Evolutionary conservation across 92 coral and sea anemone genomes (phyloP), one percentile per base, ranked within the genome.

Genomic region (Montipora capitata): DNA sequence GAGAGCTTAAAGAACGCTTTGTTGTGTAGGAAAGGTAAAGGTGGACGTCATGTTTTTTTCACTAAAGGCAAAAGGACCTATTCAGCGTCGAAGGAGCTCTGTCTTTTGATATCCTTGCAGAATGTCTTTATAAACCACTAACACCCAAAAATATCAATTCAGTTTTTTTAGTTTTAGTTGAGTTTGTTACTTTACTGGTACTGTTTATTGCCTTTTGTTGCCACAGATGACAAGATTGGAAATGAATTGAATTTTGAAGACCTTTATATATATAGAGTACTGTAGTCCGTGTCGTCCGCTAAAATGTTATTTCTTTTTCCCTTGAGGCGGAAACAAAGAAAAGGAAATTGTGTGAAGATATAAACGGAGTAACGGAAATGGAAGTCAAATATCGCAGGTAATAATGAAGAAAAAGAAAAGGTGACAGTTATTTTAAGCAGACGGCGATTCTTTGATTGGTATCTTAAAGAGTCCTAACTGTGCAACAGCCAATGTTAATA

Each of bases 301-400:
- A 10, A 58, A 9, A 10, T 18, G 8, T 3, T 3, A 63, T 17
- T 63, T 63, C 2, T 6, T 2, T 17, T 42, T 72, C 17, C 39
- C 13, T 11, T 2, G 71, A 83, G 87, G 27, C 38, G 20, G 72
- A 72, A 48, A 72, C 54, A 51, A 83, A 73, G 72, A 95, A 95
- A 77, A 79, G 98, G 45, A 93, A 93, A 65, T 52, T 88, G n/a
- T 77, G 85, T 13, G 94, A 95, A 11, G 88, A 56, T 42, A 27
- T 41, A 45, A 79, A 68, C 54, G 96, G 92, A 42, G 68, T 93
- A 39, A 87, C 89, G 54, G 94, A 93, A 79, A 88, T 93, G 94
- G 92, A 88, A 70, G 77, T 93, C 75, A 95, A 93, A 76, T 95
- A 87, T 72, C 43, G 59, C 85, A 93, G 98, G 98, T 95, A 77